Conservation (phyloP, 2,113 vertebrate genomes). For the Alectura lathami region DNA sequence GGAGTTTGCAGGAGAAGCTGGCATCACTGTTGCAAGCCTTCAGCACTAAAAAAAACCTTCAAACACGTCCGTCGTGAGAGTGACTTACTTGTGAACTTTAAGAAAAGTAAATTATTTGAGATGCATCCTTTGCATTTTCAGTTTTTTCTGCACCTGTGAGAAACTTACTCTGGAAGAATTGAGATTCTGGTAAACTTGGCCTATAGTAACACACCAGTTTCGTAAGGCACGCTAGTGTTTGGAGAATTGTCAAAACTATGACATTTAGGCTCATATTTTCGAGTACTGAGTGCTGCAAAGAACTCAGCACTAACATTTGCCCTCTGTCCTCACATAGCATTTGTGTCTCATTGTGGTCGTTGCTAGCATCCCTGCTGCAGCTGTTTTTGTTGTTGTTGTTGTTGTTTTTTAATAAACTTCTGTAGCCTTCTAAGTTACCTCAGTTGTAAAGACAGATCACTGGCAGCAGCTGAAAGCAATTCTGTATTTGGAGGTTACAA, state of each 20-base stretch:
- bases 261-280: background rate
- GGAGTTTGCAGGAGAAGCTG: background rate
- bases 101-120: background rate
- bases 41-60: background rate
- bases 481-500: background rate
- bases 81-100: constrained; percentile 2
- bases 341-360: background rate
- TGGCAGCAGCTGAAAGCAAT: background rate
- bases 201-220: background rate
- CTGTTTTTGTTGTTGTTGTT: background rate
- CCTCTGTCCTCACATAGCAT: background rate
- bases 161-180: background rate
- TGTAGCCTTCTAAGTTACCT: background rate
- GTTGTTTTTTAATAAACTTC: background rate
- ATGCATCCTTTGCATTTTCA: background rate
- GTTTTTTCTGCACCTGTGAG: background rate
- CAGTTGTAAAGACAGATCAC: background rate
- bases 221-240: background rate
- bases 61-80: background rate
- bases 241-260: background rate
- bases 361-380: background rate
- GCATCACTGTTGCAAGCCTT: background rate
- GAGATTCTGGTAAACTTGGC: background rate
- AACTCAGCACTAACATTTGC: background rate
- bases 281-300: background rate